phyloP scores from a whole-genome alignment of 2,888 invertebrate genomes.

The Tenthredo amoena region DNA sequence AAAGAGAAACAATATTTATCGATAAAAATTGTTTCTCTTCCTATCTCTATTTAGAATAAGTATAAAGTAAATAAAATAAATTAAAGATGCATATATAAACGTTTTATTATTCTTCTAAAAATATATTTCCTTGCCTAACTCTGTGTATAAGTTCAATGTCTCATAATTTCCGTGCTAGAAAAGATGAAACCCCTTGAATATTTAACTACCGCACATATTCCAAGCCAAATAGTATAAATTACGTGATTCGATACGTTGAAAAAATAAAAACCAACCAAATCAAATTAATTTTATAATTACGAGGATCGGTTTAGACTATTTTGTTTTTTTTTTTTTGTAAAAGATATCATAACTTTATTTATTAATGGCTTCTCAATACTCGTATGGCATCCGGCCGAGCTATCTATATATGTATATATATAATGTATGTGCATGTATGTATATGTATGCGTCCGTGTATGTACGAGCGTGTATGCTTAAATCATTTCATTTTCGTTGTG shows the following conservation, averaged over 20 bases:
- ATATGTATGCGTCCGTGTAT: neutral
- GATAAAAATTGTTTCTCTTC: neutral
- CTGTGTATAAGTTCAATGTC: neutral
- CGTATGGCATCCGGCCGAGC: slow-evolving; percentile 9
- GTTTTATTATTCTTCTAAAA: slow-evolving; percentile 24
- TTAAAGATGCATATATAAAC: neutral
- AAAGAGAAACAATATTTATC: neutral
- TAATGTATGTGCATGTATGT: neutral
- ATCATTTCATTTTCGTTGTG: slow-evolving; percentile 31
- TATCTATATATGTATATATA: slow-evolving; percentile 23
- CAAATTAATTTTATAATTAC: slow-evolving; percentile 2
- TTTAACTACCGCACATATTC: neutral
- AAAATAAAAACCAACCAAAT: neutral
- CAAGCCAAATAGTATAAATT: neutral
- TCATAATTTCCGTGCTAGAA: neutral
- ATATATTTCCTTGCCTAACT: slow-evolving; percentile 28
- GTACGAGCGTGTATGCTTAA: neutral
- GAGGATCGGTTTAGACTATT: neutral
- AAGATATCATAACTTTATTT: slow-evolving; percentile 45
- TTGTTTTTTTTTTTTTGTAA: slow-evolving; percentile 19
- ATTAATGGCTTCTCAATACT: slow-evolving; percentile 1
- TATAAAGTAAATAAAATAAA: neutral
- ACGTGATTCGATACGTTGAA: neutral
- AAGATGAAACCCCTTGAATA: neutral
- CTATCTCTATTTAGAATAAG: neutral